Base-by-base conservation (phyloP, 2,888 invertebrate genomes). In the Habroteleia sp. region DNA sequence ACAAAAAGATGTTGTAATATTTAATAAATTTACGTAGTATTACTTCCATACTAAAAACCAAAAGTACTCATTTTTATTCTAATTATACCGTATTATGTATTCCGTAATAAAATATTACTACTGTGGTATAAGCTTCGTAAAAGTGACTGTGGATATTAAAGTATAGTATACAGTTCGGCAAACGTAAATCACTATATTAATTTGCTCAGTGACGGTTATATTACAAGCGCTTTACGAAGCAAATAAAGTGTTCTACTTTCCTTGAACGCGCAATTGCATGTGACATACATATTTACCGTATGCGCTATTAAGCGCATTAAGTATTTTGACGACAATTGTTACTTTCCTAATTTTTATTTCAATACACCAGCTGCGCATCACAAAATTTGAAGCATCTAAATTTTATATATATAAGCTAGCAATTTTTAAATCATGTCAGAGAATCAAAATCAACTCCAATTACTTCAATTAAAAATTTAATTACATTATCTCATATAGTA, bases 201-300 rank as follows among this genome's bases (percentile, higher is more conserved):
- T 62, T 41, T 39, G 27, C 10, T 10, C 23, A 41, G 39, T 39
- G 31, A 44, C 52, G 16, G 17, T 50, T 58, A 52, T 41, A 56
- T 65, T 71, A 41, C 41, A 16, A 16, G 25, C 41, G 62, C 69
- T 77, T 72, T 66, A 72, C 72, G 52, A 58, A 75, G 76, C 77
- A 76, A 41, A 79, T 75, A 79, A 75, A 81, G 69, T 79, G 82
- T 82, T 80, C 81, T 78, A 82, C 82, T 82, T 82, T 82, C 80
- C 77, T 80, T 37, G 39, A 66, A 79, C 78, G 76, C 77, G 72
- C 78, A 79, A 80, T 81, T 82, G 81, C 77, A 78, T 77, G 78
- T 79, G 82, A 80, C 82, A 82, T 60, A 82, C 77, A 82, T 82
- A 80, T 63, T 78, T 79, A 68, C 77, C 77, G 72, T 76, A 76